Conservation (phyloP, 2,797 vertebrate genomes). For the Pteropus rufus region DNA sequence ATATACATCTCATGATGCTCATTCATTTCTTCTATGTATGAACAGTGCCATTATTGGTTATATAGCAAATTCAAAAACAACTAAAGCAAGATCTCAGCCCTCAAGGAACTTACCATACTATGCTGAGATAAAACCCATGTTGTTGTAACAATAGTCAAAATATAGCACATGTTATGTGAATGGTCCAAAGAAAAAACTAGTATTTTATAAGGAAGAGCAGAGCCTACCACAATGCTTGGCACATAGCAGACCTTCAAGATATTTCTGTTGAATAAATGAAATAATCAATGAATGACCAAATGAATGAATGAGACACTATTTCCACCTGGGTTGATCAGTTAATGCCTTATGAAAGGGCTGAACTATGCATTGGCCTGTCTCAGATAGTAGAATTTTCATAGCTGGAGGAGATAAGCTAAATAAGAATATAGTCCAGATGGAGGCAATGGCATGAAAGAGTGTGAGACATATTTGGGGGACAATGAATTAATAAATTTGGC, state of each 20-base stretch:
- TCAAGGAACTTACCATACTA: neutral
- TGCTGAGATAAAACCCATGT: neutral
- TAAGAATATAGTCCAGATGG: neutral
- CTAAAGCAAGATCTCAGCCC: neutral
- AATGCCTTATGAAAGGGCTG: neutral
- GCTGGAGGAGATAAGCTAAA: neutral
- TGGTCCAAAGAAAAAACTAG: neutral
- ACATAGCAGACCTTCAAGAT: neutral
- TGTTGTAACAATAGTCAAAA: neutral
- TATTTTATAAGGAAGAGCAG: neutral
- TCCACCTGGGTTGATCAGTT: neutral
- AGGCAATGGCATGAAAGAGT: neutral
- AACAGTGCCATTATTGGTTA: neutral
- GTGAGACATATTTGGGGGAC: neutral
- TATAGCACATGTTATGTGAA: neutral
- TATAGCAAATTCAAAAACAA: neutral
- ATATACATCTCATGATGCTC: neutral
- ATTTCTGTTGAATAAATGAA: neutral
- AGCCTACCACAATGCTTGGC: neutral
- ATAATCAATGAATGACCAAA: neutral
- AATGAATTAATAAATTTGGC: neutral
- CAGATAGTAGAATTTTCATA: neutral
- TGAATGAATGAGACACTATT: neutral
- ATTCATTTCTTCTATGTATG: neutral
- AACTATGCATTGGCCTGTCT: neutral